These are phyloP conservation scores for Formicarius rufipectus DNA, from an alignment of 2,113 vertebrate species.

Conservation along the genomic window DNA sequence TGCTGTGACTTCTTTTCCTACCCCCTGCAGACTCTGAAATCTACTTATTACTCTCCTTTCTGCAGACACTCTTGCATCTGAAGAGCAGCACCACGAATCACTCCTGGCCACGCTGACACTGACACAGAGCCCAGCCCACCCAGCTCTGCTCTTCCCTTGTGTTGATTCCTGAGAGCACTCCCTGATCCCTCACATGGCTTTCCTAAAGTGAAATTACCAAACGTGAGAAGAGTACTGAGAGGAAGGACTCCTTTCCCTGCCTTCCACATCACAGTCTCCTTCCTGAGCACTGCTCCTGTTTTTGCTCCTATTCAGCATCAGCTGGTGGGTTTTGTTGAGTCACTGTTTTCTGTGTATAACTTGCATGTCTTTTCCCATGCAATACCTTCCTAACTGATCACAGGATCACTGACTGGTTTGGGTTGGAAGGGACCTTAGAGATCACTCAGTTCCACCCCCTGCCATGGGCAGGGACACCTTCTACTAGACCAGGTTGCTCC, in stretches of 20 bases:
- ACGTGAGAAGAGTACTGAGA: background rate
- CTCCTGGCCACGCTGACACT: accelerated
- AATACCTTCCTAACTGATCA: background rate
- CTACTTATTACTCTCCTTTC: background rate
- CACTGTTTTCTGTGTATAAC: background rate
- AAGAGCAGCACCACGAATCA: accelerated
- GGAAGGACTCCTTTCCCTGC: background rate
- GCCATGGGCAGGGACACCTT: background rate
- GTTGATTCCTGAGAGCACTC: background rate
- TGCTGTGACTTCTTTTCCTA: background rate
- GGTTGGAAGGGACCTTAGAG: background rate
- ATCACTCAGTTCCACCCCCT: background rate
- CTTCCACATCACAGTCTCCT: background rate
- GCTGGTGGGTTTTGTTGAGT: accelerated
- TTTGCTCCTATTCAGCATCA: background rate
- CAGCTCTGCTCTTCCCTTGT: background rate
- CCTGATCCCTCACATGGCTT: background rate
- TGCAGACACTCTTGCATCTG: background rate
- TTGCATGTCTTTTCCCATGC: background rate
- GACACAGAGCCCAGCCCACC: background rate
- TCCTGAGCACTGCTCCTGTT: background rate
- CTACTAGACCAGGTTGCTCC: background rate
- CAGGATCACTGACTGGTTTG: background rate
- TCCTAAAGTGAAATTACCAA: background rate
- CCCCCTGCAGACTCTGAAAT: background rate